Evolutionary conservation across 1,140 invertebrate species (phyloP).

Genomic region (Aphaenogaster floridana): DNA sequence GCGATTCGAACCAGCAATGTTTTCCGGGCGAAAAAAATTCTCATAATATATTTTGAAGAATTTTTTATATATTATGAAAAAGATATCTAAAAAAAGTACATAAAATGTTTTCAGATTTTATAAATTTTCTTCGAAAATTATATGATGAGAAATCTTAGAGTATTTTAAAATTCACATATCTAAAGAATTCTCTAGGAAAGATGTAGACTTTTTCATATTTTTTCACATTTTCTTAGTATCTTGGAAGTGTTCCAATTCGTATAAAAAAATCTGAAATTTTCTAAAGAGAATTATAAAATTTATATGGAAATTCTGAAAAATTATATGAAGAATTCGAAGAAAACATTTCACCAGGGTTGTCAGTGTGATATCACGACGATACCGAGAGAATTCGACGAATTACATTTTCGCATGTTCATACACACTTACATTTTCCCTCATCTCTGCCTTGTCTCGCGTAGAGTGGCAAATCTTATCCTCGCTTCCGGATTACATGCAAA

Average conservation of each 20-base stretch:
- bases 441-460: neutral
- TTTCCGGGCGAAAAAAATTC: too few relatives aligned
- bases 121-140: neutral
- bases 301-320: neutral
- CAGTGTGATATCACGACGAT: neutral
- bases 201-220: neutral
- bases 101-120: neutral
- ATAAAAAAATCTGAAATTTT: neutral
- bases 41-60: too few relatives aligned
- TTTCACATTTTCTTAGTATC: too few relatives aligned
- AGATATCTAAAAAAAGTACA: neutral
- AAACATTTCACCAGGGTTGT: neutral
- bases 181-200: neutral
- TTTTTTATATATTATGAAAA: too few relatives aligned
- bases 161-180: neutral
- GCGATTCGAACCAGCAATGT: neutral
- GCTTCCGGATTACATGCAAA: slow-evolving; percentile 28
- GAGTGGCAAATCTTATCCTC: neutral
- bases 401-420: neutral
- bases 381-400: neutral
- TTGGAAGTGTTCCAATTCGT: neutral
- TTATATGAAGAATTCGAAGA: neutral
- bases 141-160: neutral
- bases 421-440: slow-evolving; percentile 47
- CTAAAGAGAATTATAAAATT: neutral